A percentile compares a stretch with the other conserved stretches of the same genome.
Conservation (phyloP, 2,888 invertebrate genomes). For the Lithophane ornitopus region DNA sequence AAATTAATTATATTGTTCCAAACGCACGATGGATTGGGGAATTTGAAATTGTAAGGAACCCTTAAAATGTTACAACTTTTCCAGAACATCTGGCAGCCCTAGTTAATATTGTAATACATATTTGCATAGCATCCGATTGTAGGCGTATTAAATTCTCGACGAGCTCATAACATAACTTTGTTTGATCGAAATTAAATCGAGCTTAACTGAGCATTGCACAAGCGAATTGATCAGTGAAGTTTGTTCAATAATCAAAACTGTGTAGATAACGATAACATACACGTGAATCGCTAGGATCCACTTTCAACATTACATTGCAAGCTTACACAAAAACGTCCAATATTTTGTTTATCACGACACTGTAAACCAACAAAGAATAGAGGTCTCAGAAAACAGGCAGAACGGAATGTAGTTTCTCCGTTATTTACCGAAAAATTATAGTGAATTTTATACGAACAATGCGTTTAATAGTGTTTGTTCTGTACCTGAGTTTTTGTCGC, state of each 20-base stretch:
- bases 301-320: neutral
- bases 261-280: constrained; percentile 4
- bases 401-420: constrained; percentile 59
- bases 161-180: constrained; percentile 39
- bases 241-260: constrained; percentile 25
- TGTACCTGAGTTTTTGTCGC: constrained; percentile 76
- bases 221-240: constrained; percentile 32
- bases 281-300: constrained; percentile 5
- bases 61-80: constrained; percentile 13
- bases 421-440: constrained; percentile 72
- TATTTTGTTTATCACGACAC: constrained; percentile 13
- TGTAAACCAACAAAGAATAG: constrained; percentile 9
- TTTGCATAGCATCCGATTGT: constrained; percentile 27
- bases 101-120: constrained; percentile 27
- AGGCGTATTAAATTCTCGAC: constrained; percentile 35
- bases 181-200: constrained; percentile 53
- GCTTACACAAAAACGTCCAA: neutral
- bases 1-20: constrained; percentile 27
- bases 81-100: constrained; percentile 23
- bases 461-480: constrained; percentile 70
- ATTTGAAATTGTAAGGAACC: constrained; percentile 13
- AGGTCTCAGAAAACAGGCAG: constrained; percentile 26
- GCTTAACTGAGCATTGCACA: constrained; percentile 34
- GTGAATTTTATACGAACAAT: constrained; percentile 67
- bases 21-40: constrained; percentile 27